Base-by-base conservation (phyloP, 2,888 invertebrate genomes). In the Xestia c-nigrum region DNA sequence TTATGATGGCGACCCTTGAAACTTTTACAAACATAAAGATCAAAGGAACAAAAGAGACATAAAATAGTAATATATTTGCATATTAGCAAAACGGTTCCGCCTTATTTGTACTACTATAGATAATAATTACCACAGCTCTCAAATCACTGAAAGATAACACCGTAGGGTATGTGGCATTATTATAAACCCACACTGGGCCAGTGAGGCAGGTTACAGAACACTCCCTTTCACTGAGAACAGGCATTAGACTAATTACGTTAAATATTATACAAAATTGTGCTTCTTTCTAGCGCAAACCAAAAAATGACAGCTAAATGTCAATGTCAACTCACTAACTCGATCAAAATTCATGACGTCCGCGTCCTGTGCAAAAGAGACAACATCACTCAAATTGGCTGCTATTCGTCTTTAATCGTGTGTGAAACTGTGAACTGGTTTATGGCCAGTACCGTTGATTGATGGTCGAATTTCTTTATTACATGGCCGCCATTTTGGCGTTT, bases 391-490 rank as follows among this genome's bases (percentile, higher is more conserved):
- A 74, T 75, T 78, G 68, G 63, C 71, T 52, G 75, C 16, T 78
- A 73, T 57, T n/a, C 64, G 14, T 64, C 40, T 64, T 64, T 64
- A 72, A 43, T 24, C 50, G 66, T 59, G 38, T 83, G 75, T 69
- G n/a, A n/a, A n/a, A n/a, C n/a, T n/a, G n/a, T n/a, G 69, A 80
- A 80, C 84, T 72, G 77, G 76, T 84, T 86, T 72, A 31, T 63
- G 65, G 31, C 50, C 66, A 72, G 61, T 71, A 66, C 69, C 68
- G 55, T 73, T 73, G 76, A 85, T 80, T 80, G 59, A 80, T 80
- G 57, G 72, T 63, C 43, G 72, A 72, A 71, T 76, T 74, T 77
- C 31, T 66, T 65, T 76, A 61, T 64, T 67, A 72, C 21, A 66
- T 59, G 68, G 61, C 65, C 66, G 84, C 84, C 84, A 85, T 85